A percentile compares a stretch with the other conserved stretches of the same genome.
Evolutionary conservation across 2,797 vertebrate genomes (phyloP).

Genomic region (Emys orbicularis): DNA sequence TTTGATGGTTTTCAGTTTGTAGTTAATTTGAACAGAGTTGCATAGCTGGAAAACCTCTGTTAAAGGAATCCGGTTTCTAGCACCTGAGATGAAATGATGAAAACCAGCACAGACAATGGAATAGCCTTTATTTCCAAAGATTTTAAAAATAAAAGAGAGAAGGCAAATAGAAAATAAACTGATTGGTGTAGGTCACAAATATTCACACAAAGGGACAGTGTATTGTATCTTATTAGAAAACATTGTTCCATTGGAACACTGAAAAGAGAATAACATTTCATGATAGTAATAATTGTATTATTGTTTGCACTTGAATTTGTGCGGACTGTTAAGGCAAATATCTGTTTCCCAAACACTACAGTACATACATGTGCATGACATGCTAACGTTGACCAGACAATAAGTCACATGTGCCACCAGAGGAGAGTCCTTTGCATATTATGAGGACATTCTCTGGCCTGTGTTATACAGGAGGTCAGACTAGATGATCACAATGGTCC

Average conservation of each 20-base stretch:
- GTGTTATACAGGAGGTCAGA: not conserved
- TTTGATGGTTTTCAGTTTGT: conserved; percentile 10
- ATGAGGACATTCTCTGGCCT: too few relatives aligned
- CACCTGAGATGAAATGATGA: not conserved
- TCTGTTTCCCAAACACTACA: not conserved
- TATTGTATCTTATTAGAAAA: accelerated
- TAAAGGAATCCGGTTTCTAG: not conserved
- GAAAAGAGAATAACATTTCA: not conserved
- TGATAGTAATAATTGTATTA: not conserved
- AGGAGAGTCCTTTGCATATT: not conserved
- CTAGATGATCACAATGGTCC: not conserved
- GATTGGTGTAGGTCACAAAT: not conserved
- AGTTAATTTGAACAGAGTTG: conserved; percentile 8
- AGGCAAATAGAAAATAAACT: not conserved
- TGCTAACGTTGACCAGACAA: conserved; percentile 31
- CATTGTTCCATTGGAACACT: accelerated
- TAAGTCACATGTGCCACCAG: conserved; percentile 45
- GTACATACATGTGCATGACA: conserved; percentile 13
- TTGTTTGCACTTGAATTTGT: conserved; percentile 30
- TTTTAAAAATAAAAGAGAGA: not conserved
- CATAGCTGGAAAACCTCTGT: not conserved
- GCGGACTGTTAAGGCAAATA: not conserved
- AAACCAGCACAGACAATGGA: not conserved
- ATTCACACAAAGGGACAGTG: not conserved
- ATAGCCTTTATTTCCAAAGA: conserved; percentile 26